Conservation (phyloP, 2,888 invertebrate species). For the Papilio demoleus region DNA sequence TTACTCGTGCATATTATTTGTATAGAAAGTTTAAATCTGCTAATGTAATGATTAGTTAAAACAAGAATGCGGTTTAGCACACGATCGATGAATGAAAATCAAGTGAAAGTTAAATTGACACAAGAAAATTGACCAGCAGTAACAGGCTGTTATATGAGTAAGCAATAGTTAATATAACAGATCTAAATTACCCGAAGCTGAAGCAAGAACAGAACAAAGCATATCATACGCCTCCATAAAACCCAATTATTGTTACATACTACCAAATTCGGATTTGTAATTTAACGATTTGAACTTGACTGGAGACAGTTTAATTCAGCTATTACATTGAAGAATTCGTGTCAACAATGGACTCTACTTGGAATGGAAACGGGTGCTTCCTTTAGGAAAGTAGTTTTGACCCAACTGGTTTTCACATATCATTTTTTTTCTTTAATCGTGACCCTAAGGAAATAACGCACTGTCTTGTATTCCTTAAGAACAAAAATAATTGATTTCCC, state of each 20-base stretch:
- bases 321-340: background rate
- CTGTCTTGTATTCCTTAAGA: too few species aligned
- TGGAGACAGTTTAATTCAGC: conserved; percentile 56
- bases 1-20: conserved; percentile 22
- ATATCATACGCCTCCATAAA: conserved; percentile 59
- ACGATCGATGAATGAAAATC: conserved; percentile 46
- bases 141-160: background rate
- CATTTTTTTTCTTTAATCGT: too few species aligned
- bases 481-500: conserved; percentile 28
- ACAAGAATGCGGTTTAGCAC: conserved; percentile 27
- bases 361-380: too few species aligned
- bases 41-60: conserved; percentile 37
- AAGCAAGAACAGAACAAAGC: background rate
- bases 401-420: too few species aligned
- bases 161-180: background rate
- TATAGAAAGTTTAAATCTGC: conserved; percentile 34
- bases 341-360: too few species aligned
- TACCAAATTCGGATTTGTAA: conserved; percentile 54
- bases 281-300: conserved; percentile 68
- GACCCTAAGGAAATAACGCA: too few species aligned
- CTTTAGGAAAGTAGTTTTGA: too few species aligned
- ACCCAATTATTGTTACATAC: conserved; percentile 59
- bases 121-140: conserved; percentile 17
- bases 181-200: background rate
- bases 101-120: conserved; percentile 51